Percentiles rank a stretch among this genome's conserved stretches.
These are phyloP conservation scores for Pterostichus niger DNA, from an alignment of 2,888 invertebrate species.

Conservation along the genomic window DNA sequence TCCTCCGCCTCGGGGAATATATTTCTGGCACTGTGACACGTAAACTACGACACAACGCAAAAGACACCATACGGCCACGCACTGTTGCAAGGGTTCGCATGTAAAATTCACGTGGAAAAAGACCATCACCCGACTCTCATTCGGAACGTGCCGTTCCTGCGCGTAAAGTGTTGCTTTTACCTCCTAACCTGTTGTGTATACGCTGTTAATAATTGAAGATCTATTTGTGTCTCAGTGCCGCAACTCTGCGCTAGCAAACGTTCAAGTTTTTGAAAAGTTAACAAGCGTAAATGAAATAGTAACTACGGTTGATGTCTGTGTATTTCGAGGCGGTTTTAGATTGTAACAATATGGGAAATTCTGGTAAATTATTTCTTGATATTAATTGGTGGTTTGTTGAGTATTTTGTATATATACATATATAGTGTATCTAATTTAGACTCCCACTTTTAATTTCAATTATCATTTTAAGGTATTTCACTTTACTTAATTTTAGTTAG, in stretches of 20 bases:
- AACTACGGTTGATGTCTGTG: slow-evolving; percentile 1
- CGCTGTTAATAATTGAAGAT: slow-evolving; percentile 36
- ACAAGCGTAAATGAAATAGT: slow-evolving; percentile 13
- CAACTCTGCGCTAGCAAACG: slow-evolving; percentile 7
- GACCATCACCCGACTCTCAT: slow-evolving; percentile 15
- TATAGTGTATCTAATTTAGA: too few relatives aligned
- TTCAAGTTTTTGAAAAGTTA: slow-evolving; percentile 28
- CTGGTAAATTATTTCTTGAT: neutral
- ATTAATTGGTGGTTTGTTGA: neutral
- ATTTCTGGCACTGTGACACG: slow-evolving; percentile 18
- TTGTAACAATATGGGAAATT: neutral
- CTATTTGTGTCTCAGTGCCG: slow-evolving; percentile 37
- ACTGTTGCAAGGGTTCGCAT: slow-evolving; percentile 41
- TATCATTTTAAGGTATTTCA: too few relatives aligned
- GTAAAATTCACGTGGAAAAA: slow-evolving; percentile 45
- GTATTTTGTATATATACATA: neutral
- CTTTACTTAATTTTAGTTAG: too few relatives aligned
- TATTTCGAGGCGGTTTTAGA: neutral
- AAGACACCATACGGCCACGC: neutral
- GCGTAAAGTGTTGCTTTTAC: slow-evolving; percentile 36
- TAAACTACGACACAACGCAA: slow-evolving; percentile 45
- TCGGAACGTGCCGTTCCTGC: slow-evolving; percentile 14
- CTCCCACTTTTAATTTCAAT: too few relatives aligned
- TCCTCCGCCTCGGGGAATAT: neutral
- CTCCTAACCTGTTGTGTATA: slow-evolving; percentile 35